phyloP scores from a whole-genome alignment of 2,888 invertebrate genomes.

The Homarus gammarus region DNA sequence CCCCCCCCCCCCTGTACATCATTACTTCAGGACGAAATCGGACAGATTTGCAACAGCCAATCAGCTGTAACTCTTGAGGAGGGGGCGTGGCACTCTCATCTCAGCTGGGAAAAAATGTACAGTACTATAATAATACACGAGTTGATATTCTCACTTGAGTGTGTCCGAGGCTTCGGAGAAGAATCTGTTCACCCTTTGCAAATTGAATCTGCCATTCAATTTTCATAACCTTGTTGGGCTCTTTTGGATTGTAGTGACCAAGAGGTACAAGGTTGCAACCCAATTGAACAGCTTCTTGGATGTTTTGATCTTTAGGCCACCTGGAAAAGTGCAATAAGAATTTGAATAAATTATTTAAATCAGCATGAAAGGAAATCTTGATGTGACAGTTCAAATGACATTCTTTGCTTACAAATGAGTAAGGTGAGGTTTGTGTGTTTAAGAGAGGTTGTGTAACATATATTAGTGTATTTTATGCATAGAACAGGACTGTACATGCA shows the following conservation, averaged over 20 bases:
- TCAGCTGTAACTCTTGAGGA: too few relatives aligned
- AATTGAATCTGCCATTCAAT: conserved; percentile 90
- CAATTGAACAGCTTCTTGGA: conserved; percentile 84
- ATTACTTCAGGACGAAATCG: too few relatives aligned
- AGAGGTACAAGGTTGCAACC: conserved; percentile 87
- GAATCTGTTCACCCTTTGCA: conserved; percentile 87
- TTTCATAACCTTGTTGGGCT: conserved; percentile 83
- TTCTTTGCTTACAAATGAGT: too few relatives aligned
- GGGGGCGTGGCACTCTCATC: too few relatives aligned
- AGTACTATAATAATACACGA: background rate
- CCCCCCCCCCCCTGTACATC: too few relatives aligned
- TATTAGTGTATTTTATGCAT: too few relatives aligned
- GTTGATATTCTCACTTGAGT: conserved; percentile 45
- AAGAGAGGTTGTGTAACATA: too few relatives aligned
- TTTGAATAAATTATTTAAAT: too few relatives aligned
- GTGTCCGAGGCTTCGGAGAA: conserved; percentile 82
- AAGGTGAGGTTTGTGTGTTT: too few relatives aligned
- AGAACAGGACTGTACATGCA: too few relatives aligned
- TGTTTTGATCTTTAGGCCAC: conserved; percentile 86
- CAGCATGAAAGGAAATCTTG: background rate
- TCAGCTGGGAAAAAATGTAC: too few relatives aligned
- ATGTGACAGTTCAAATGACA: background rate
- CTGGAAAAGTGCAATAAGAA: conserved; percentile 77
- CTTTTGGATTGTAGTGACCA: conserved; percentile 84
- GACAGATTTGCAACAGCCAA: too few relatives aligned